Evolutionary conservation across 2,888 invertebrate species (phyloP), one percentile per base, ranked within the genome.

Genomic region (Epistrophe grossulariae): DNA sequence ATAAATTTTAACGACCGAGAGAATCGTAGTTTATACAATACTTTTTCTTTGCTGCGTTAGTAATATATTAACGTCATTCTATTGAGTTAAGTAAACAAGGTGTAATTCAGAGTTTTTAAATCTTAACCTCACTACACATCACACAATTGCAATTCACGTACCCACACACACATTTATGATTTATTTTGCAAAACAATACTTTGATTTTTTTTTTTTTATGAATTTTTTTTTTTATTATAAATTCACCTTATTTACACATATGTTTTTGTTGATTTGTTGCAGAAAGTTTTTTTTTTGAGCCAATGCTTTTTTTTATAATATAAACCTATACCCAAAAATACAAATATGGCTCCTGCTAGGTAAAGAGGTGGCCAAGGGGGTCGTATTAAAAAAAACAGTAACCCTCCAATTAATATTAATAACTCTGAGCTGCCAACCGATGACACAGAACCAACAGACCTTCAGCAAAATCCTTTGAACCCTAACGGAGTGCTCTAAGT

Each of bases 151-250:
- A 48, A 35, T 57, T 57, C 35, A 57, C 10, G 0, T 35, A 28
- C n/a, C 19, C 57, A 28, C 57, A 57, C 57, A n/a, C 35, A 35
- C 3, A 35, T 57, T 31, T 15, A 31, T 57, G 31, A 57, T 57
- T n/a, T 35, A 35, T n/a, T 4, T 31, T 9, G 4, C 9, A 31
- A 57, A 57, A 9, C 10, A 10, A 31, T 57, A 7, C 11, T 43
- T 43, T 43, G 6, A 31, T 6, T 43, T 43, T n/a, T 43, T 43
- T 11, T 13, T 13, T 11, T 40, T 40, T 40, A 11, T 10, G 1
- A 10, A 4, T 9, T 9, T 10, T 38, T 38, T 38, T 9, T 40
- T 40, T 40, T 40, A 1, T 4, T 40, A 40, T 11, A n/a, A n/a
- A n/a, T n/a, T n/a, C n/a, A n/a, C n/a, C n/a, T n/a, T n/a, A n/a